Base-by-base conservation (phyloP, 2,113 vertebrate genomes). In the Ardeotis arabs region DNA sequence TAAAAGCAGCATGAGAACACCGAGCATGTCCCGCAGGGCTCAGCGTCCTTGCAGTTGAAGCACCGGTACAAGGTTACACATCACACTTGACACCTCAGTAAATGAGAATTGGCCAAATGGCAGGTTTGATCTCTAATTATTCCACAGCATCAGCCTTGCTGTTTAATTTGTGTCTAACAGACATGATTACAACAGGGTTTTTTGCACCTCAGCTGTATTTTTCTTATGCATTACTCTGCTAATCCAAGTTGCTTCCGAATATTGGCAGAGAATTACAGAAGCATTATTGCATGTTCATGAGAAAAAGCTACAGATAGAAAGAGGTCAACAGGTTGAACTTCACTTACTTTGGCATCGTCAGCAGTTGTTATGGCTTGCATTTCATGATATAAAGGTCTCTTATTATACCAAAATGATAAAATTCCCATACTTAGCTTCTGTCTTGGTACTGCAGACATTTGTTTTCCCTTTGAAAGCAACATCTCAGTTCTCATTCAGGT, bases 261-360 rank as follows among this genome's bases (percentile, higher is more conserved):
- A 22, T 80, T 80, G 92, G 84, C 96, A 95, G 84, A 53, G 77
- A 95, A 87, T 69, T 84, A 89, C 62, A 62, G 53, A 59, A 39
- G 62, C 80, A 53, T 94, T 96, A 94, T 83, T 96, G 91, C 81
- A 66, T 1, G 67, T 76, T 92, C 95, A 83, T 59, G 95, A 95
- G 87, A 87, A 95, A 92, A 81, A 87, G 63, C 74, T 85, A 37
- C 62, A 77, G 45, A 82, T 4, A 89, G 66, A 69, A 72, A 72
- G 64, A 89, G 62, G 84, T 93, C 94, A 95, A 63, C 84, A 92
- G 84, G 81, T 33, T 82, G 86, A 92, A 49, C 90, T 84, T 69
- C 58, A 78, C 86, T 90, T 12, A 77, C 63, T 94, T 91, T 28
- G 66, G 94, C 91, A 84, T 28, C 0, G 1, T 87, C 96, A 93